Base-by-base conservation (phyloP, 2,113 vertebrate genomes). In the Genyomyrus donnyi region DNA sequence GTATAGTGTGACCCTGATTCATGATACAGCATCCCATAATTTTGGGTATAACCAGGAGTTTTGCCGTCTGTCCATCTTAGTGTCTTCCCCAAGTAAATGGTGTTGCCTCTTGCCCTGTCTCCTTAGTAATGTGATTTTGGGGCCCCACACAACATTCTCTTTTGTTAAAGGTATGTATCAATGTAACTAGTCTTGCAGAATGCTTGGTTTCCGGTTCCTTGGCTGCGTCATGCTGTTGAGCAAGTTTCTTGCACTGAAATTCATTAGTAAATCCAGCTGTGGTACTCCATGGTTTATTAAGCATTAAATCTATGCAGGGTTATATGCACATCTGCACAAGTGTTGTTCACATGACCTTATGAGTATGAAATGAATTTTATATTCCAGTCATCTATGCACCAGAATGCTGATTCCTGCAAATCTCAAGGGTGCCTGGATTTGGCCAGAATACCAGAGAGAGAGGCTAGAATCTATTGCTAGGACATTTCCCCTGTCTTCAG, bases 241-340 rank as follows among this genome's bases (percentile, higher is more conserved):
- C 80, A 48, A 48, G 83, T 85, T 48, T 48, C 21, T 46, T n/a
- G 39, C 8, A 17, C 83, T 85, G 19, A 85, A 48, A 45, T 85
- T 85, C 83, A 85, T 85, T 48, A 5, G 45, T 80, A 42, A 80
- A 42, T 80, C 35, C 83, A 45, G 42, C 80, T 45, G 42, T 45
- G 8, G 3, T 46, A 45, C 80, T 45, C 70, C 70, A 39, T 77
- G 70, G 70, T 46, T 85, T 48, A 85, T 85, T 10, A 24, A 85
- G 8, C 19, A 21, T 48, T 46, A 48, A 85, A 85, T 45, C 83
- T 11, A 85, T 85, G 45, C 24, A 48, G 93, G 92, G 94, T 94
- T 95, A 93, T 93, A 91, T 88, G 62, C 92, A 80, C 35, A 80
- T 80, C 74, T 80, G 74, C 62, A 31, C 62, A 70, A 70, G n/a